Evolutionary conservation across 2,888 invertebrate genomes (phyloP).

Genomic region (Drosophila acutilabella): DNA sequence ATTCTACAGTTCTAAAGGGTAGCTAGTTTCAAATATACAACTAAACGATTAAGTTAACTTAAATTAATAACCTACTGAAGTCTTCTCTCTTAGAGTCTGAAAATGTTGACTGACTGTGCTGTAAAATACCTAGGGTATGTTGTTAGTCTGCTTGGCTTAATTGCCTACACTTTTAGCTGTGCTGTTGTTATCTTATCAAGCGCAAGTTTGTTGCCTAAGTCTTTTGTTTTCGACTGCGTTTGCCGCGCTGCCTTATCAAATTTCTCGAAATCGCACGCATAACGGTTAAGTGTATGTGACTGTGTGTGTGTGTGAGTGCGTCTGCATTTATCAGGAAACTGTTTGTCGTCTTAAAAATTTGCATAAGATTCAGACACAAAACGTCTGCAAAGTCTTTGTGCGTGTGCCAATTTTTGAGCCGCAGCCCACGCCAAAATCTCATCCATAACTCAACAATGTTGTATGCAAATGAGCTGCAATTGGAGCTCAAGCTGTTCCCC

Average conservation of each 20-base stretch:
- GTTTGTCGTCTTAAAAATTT: conserved; percentile 70
- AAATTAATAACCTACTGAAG: background rate
- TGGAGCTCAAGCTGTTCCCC: conserved; percentile 34
- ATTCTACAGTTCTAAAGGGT: conserved; percentile 10
- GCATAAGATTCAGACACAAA: conserved; percentile 59
- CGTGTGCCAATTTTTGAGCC: conserved; percentile 70
- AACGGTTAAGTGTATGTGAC: conserved; percentile 49
- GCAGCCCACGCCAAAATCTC: conserved; percentile 54
- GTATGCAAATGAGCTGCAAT: conserved; percentile 63
- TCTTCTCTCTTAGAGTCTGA: background rate
- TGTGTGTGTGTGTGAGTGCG: conserved; percentile 12
- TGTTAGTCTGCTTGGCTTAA: background rate
- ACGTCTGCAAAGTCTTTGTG: conserved; percentile 51
- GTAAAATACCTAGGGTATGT: conserved; percentile 14
- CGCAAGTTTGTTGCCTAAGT: conserved; percentile 71
- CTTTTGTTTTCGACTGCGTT: conserved; percentile 60
- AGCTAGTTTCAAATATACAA: background rate
- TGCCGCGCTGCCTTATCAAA: conserved; percentile 58
- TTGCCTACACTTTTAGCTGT: conserved; percentile 6
- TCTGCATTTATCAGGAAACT: conserved; percentile 71
- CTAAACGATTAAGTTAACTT: no score
- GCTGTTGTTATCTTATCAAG: conserved; percentile 41
- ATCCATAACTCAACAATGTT: conserved; percentile 56
- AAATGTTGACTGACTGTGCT: background rate
- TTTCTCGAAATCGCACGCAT: conserved; percentile 70